phyloP scores from a whole-genome alignment of 2,113 vertebrate genomes.

The Poeciliopsis prolifica region DNA sequence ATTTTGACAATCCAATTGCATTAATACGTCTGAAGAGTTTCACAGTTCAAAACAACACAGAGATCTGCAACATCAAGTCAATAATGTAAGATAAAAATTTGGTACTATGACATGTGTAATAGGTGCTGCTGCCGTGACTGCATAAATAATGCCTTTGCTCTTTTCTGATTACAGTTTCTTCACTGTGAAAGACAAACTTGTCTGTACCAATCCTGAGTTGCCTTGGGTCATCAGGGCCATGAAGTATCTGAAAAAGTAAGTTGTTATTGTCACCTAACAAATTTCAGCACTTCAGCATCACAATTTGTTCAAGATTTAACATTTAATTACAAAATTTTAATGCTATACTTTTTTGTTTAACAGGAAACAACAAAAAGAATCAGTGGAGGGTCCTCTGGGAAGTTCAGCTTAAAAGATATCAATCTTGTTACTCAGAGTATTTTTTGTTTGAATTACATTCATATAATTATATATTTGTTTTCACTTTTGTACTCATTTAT shows the following conservation, averaged over 20 bases:
- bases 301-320: not conserved
- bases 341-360: not conserved
- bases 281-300: not conserved
- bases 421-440: not conserved
- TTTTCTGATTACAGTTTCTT: conserved; percentile 49
- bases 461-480: not conserved
- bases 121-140: not conserved
- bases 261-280: not conserved
- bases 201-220: conserved; percentile 55
- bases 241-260: conserved; percentile 31
- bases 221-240: conserved; percentile 52
- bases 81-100: conserved; percentile 52
- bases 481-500: not conserved
- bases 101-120: not conserved
- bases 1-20: not conserved
- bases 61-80: conserved; percentile 57
- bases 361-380: not conserved
- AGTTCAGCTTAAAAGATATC: not conserved
- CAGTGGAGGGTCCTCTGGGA: not conserved
- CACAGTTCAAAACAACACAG: conserved; percentile 23
- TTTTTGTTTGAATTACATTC: not conserved
- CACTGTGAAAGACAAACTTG: conserved; percentile 22
- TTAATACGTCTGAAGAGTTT: conserved; percentile 30
- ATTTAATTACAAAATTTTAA: not conserved
- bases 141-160: not conserved